phyloP scores from a whole-genome alignment of 2,888 invertebrate species.

The Athetis lepigone region DNA sequence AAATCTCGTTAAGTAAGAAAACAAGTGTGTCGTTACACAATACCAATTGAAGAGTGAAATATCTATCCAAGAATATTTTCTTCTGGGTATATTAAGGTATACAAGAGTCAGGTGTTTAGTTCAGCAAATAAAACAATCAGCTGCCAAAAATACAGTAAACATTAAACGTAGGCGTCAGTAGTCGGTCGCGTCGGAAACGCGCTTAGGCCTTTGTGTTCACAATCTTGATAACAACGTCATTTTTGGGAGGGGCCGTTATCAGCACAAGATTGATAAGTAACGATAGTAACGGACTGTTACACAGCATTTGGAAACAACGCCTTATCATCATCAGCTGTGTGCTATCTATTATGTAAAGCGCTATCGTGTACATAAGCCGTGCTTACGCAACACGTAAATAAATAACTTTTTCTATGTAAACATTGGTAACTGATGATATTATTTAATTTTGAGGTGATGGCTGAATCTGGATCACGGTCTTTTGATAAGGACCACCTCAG shows the following conservation, averaged over 20 bases:
- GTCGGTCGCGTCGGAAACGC: not conserved
- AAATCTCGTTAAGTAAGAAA: not conserved
- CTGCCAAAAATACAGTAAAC: not conserved
- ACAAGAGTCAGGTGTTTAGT: not conserved
- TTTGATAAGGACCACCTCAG: not conserved
- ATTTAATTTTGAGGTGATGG: not conserved
- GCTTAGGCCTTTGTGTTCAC: not conserved
- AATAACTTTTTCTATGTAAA: slow-evolving; percentile 31
- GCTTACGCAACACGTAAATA: slow-evolving; percentile 41
- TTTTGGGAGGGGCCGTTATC: slow-evolving; percentile 3
- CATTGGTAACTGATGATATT: slow-evolving; percentile 8
- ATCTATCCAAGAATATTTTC: not conserved
- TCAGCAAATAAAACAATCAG: not conserved
- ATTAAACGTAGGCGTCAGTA: not conserved
- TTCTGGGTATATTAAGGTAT: no score
- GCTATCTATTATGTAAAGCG: slow-evolving; percentile 51
- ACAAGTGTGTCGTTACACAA: no score
- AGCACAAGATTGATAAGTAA: slow-evolving; percentile 23
- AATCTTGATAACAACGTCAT: not conserved
- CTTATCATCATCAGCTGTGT: slow-evolving; percentile 48
- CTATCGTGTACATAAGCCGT: slow-evolving; percentile 45
- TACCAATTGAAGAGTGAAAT: no score
- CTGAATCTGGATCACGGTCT: not conserved
- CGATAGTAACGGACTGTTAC: slow-evolving; percentile 9
- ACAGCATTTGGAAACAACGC: slow-evolving; percentile 17